Evolutionary conservation across 1,140 invertebrate species (phyloP), one percentile per base, ranked within the genome.

Genomic region (Aphaenogaster floridana): DNA sequence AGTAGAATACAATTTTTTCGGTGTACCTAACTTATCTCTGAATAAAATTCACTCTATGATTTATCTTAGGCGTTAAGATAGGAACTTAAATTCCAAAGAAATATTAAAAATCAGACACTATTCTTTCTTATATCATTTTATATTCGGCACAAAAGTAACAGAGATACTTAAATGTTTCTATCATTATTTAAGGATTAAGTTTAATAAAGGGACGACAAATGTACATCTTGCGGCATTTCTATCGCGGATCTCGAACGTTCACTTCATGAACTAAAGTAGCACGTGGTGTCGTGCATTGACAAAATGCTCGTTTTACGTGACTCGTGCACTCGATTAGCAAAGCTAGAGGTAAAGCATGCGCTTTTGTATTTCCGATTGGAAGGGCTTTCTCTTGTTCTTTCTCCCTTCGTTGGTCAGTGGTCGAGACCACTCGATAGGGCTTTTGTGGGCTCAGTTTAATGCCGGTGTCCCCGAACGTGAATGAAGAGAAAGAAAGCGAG

Each of bases 321-420:
- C 68, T 68, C 59, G 68, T 61, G 64, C 74, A 69, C 76, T 80
- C 88, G 68, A 57, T 57, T 34, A n/a, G 13, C 13, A 64, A 13
- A 8, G 0, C 15, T 11, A 48, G 28, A 63, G 15, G 28, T 80
- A 34, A 50, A 68, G 69, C 81, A 28, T 52, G 78, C 15, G 52
- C 48, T 59, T 34, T 63, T 79, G 86, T 64, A 83, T 54, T 89
- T 78, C 84, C 84, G 71, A 89, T 87, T 78, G 57, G 61, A 50
- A 90, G 86, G 52, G 86, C 68, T 72, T 69, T 86, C 66, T 86
- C 66, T 64, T 5, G 39, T 59, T 71, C 85, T 59, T 74, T 45
- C 66, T 39, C 61, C 78, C 78, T 83, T 64, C 42, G 3, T 36
- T 39, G 66, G 17, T 71, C 50, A 17, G 57, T 63, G 21, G 57